phyloP scores from a whole-genome alignment of 1,140 invertebrate genomes.

The Tetragnatha versicolor region DNA sequence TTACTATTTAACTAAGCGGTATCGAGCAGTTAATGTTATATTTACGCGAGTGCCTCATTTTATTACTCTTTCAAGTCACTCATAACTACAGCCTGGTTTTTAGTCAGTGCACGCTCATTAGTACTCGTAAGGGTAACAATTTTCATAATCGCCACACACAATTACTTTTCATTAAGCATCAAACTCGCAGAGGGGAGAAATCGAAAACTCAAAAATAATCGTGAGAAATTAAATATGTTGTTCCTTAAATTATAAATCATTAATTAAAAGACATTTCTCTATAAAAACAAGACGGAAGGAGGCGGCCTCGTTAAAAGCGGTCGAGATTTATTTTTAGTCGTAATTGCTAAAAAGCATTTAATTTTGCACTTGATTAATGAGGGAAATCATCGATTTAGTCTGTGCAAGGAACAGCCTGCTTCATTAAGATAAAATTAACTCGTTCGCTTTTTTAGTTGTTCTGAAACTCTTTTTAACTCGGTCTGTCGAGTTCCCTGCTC shows the following conservation, averaged over 20 bases:
- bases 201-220: conserved; percentile 15
- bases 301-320: conserved; percentile 18
- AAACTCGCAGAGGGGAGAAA: no score
- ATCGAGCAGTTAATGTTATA: no score
- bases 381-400: conserved; percentile 37
- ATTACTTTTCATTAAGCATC: no score
- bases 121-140: no score
- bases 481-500: no score
- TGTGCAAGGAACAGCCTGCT: conserved; percentile 26
- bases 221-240: conserved; percentile 41
- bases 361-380: conserved; percentile 51
- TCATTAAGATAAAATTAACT: conserved; percentile 52
- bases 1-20: no score
- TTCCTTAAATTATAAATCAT: conserved; percentile 42
- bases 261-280: conserved; percentile 36
- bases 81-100: no score
- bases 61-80: no score
- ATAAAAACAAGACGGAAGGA: conserved; percentile 13
- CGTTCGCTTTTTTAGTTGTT: not conserved
- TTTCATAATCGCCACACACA: no score
- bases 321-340: conserved; percentile 33
- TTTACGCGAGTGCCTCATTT: no score
- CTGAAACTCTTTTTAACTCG: not conserved
- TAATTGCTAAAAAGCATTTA: conserved; percentile 52
- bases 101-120: no score